Evolutionary conservation across 2,888 invertebrate genomes (phyloP).

Genomic region (Apamea epomidion): DNA sequence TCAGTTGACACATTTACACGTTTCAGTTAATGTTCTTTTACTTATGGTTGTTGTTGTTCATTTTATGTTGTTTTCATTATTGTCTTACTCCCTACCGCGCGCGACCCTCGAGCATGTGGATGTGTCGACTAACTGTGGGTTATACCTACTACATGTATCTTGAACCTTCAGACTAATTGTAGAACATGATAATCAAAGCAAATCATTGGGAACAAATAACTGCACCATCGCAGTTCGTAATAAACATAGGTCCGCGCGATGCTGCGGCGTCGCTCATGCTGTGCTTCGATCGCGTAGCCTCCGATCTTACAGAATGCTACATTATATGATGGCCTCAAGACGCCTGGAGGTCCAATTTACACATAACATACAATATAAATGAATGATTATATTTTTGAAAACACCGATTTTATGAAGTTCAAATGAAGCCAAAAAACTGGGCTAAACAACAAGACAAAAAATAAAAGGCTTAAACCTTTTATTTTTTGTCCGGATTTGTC

Average conservation of each 20-base stretch:
- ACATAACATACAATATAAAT: not conserved
- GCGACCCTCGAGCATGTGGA: constrained; percentile 70
- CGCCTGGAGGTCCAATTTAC: not conserved
- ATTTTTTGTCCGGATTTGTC: not conserved
- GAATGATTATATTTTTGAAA: not conserved
- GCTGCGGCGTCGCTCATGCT: constrained; percentile 14
- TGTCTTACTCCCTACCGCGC: constrained; percentile 49
- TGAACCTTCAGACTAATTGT: not conserved
- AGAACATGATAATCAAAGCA: not conserved
- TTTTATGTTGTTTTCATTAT: constrained; percentile 33
- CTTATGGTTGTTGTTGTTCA: constrained; percentile 29
- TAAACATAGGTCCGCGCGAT: not conserved
- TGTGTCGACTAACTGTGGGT: constrained; percentile 70
- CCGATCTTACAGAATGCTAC: no score
- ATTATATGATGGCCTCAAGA: not conserved
- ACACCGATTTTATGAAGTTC: not conserved
- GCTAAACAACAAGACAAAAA: no score
- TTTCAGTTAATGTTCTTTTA: constrained; percentile 52
- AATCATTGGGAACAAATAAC: not conserved
- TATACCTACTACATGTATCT: not conserved
- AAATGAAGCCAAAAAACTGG: not conserved
- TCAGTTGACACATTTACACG: constrained; percentile 76
- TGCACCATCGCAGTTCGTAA: not conserved
- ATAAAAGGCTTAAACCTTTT: no score
- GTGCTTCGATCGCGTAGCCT: not conserved